Evolutionary conservation across 2,888 invertebrate species (phyloP), one percentile per base, ranked within the genome.

Genomic region (Strigamia transsilvanica): DNA sequence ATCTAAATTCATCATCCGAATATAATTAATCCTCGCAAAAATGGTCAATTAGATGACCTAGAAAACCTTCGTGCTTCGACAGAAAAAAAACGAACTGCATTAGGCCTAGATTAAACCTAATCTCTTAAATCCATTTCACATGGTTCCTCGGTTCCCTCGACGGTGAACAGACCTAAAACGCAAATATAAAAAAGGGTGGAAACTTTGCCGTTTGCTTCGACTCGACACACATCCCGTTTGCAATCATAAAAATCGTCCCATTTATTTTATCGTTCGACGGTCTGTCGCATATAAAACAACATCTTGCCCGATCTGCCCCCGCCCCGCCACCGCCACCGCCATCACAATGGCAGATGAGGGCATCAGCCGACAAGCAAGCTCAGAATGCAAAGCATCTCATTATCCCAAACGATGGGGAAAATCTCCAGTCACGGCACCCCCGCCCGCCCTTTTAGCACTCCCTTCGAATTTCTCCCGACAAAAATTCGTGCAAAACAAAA

Each of bases 321-420:
- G 51, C 27, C 27, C 27, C 27, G 42, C 42, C 56, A 56, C n/a
- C 56, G n/a, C n/a, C 56, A 12, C 7, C 56, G 15, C 21, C 61
- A 15, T 61, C 61, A 61, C 18, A 61, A 61, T 61, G 61, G 61
- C 61, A 61, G 61, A 61, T 61, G 61, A 61, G 61, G 61, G 61
- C 61, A 61, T 61, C 61, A 61, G 61, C 61, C 61, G 61, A 61
- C 61, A 61, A 18, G 18, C 61, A 23, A 61, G 61, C 61, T 23
- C 61, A 61, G 61, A 61, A 61, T 61, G 61, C 61, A 61, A 61
- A 61, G 61, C 61, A 61, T 61, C 61, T 61, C 61, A 61, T 61
- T 61, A 61, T 61, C 61, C 61, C 61, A 61, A 61, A 61, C 61
- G 61, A 61, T 61, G 61, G 61, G 61, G 61, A 61, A 61, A 61